Base-by-base conservation (phyloP, 2,113 vertebrate genomes). In the Thunnus maccoyii region DNA sequence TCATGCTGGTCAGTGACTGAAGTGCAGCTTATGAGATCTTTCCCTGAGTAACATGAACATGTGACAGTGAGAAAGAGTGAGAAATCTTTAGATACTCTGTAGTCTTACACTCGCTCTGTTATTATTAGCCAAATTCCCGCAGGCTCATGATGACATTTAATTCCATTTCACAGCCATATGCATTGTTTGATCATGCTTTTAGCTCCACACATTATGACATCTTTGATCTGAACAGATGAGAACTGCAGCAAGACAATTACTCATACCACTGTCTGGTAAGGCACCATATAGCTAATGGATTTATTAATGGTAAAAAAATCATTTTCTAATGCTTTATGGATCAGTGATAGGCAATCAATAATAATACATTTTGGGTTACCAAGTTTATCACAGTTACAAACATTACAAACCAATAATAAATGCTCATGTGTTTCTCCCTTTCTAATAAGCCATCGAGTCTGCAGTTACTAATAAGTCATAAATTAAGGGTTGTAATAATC, bases 181-280 rank as follows among this genome's bases (percentile, higher is more conserved):
- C 18, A 18, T 36, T 14, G 13, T 64, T 73, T 67, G 8, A 69
- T 27, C 27, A 56, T 30, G 41, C 17, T 57, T 48, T 64, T 14
- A 63, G 47, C 30, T 27, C 8, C 10, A 18, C 56, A 27, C 27
- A 20, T 3, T 20, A 17, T 47, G 44, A 48, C 7, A 6, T 60
- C 58, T 73, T 69, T n/a, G 71, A 16, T 65, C 57, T 72, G 73
- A 73, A 67, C 32, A n/a, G 32, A 78, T 20, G 51, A 62, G 47
- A 78, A 67, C 62, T 63, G 48, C 22, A 18, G 55, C 13, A 25
- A 65, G 22, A 76, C 25, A 13, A 66, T 54, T 48, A 66, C 27
- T 17, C 6, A 25, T 30, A 25, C 16, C 36, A 46, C 48, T 63
- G 50, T 73, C 44, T 66, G 27, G 74, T 57, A 46, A 61, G 46